Base-by-base conservation (phyloP, 2,113 vertebrate genomes). In the Lasiurus borealis region DNA sequence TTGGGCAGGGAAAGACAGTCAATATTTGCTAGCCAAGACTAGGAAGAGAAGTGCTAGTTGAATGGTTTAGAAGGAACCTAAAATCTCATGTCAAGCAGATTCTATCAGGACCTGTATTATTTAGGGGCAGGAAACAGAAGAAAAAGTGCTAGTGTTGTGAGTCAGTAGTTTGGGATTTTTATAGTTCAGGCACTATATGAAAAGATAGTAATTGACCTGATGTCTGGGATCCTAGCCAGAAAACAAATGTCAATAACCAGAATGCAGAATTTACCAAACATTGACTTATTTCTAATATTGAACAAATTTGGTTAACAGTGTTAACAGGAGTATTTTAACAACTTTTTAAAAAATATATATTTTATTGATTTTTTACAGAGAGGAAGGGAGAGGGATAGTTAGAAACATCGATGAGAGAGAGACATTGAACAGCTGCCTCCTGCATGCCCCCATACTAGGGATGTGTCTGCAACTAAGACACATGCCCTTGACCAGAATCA, bases 201-300 rank as follows among this genome's bases (percentile, higher is more conserved):
- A 89, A 90, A 66, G 15, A 25, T 86, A 40, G 13, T 84, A 44
- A 64, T 25, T 69, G n/a, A 16, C 40, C 29, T 31, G 40, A 69
- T 90, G 8, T 80, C 31, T 19, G 62, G 82, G 81, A 87, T 13
- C 57, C 1, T 69, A 81, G 29, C 15, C 57, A 90, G 66, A 94
- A 97, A 91, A 78, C 86, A 59, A 88, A 31, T 90, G 83, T 91
- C 48, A 69, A 3, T 90, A 69, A 75, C 6, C 40, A 90, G 25
- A 54, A 29, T 69, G 66, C 15, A 94, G 13, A 84, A 88, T 90
- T 88, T 90, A 77, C n/a, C 16, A 83, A 46, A 88, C 72, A 59
- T 25, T 48, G 10, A 71, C 29, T 77, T 66, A 27, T 48, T 86
- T 92, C 27, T 90, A 57, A 64, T 75, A 68, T 46, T 85, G 92